phyloP scores from a whole-genome alignment of 2,888 invertebrate genomes.

The Eucriotettix oculatus region DNA sequence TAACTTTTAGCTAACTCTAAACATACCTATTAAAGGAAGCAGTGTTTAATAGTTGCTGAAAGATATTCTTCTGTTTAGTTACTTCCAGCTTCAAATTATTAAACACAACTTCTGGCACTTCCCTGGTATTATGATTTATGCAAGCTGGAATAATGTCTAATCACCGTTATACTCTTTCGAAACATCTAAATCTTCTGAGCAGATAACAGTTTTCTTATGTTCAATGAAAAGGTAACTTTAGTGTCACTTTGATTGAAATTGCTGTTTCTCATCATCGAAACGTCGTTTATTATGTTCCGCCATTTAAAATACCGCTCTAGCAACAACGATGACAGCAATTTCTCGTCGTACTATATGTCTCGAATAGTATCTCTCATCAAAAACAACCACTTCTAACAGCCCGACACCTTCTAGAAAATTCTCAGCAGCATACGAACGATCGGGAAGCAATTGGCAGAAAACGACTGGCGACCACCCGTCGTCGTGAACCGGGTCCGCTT shows the following conservation, averaged over 20 bases:
- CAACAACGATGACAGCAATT: not conserved
- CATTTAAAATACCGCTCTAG: not conserved
- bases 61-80: not conserved
- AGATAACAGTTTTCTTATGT: no score
- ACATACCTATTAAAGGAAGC: not conserved
- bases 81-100: not conserved
- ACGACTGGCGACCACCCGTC: not conserved
- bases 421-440: not conserved
- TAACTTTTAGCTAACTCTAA: not conserved
- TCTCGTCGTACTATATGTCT: no score
- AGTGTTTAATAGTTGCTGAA: not conserved
- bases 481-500: not conserved
- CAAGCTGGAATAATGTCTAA: not conserved
- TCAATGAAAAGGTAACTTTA: not conserved
- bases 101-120: not conserved
- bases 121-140: not conserved
- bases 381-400: no score
- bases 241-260: not conserved
- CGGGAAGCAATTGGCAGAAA: not conserved
- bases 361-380: no score
- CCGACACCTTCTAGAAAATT: no score
- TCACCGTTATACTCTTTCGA: not conserved
- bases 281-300: not conserved
- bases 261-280: not conserved
- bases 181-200: no score